phyloP scores from a whole-genome alignment of 2,113 vertebrate species.

The Sialia sialis region DNA sequence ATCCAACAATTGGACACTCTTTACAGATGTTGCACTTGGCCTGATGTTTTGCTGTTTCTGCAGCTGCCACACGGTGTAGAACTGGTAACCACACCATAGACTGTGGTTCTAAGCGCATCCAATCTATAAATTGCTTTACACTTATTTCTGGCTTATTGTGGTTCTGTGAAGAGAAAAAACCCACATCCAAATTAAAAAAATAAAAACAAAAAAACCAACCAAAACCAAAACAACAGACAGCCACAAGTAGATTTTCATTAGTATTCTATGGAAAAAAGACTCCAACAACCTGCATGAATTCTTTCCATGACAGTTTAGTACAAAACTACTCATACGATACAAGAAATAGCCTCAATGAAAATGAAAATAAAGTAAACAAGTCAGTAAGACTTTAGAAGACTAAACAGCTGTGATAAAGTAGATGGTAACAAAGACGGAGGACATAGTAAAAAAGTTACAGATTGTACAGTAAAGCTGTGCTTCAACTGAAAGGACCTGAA shows the following conservation, averaged over 20 bases:
- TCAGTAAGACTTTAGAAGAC: background rate
- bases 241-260: background rate
- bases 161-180: conserved; percentile 77
- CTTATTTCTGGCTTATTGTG: conserved; percentile 93
- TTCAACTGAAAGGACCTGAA: background rate
- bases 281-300: background rate
- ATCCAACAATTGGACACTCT: conserved; percentile 96
- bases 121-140: conserved; percentile 90
- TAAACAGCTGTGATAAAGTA: background rate
- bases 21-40: conserved; percentile 99
- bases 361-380: background rate
- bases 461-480: background rate
- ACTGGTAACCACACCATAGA: conserved; percentile 98
- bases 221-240: background rate
- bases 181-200: background rate
- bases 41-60: conserved; percentile 97
- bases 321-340: background rate
- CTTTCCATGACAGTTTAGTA: background rate
- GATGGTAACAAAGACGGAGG: background rate
- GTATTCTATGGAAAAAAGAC: background rate
- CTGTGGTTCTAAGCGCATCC: conserved; percentile 97
- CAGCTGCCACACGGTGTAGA: conserved; percentile 91
- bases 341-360: background rate
- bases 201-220: background rate
- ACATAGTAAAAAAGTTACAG: background rate